A percentile compares a stretch with the other conserved stretches of the same genome.
phyloP scores from a whole-genome alignment of 2,797 vertebrate species.

The Smutsia temminckii region DNA sequence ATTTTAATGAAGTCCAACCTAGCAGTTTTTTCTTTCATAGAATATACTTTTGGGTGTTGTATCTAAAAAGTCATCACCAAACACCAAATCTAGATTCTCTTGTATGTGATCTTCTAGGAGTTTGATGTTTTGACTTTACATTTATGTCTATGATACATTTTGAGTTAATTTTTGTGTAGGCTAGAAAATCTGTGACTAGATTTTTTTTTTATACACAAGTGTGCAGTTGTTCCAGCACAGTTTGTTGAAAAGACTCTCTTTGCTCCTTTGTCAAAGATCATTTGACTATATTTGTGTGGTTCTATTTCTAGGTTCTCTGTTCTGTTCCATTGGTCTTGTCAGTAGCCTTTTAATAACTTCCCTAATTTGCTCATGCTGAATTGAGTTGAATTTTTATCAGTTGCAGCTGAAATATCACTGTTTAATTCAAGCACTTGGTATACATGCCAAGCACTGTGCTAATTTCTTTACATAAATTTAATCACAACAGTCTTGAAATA shows the following conservation, averaged over 20 bases:
- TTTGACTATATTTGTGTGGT: neutral
- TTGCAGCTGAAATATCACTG: constrained; percentile 41
- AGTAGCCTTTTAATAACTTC: constrained; percentile 53
- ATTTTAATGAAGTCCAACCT: neutral
- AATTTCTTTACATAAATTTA: constrained; percentile 59
- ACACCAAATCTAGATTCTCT: neutral
- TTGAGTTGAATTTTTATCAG: constrained; percentile 46
- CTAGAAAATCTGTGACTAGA: neutral
- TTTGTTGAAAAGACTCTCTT: constrained; percentile 23
- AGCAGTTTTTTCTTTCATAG: neutral
- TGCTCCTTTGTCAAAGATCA: neutral
- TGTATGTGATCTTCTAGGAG: neutral
- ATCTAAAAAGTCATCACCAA: neutral
- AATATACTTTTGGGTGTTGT: neutral
- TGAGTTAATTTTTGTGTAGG: constrained; percentile 45
- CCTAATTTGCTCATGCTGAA: constrained; percentile 3
- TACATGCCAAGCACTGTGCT: constrained; percentile 35
- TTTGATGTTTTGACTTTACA: neutral
- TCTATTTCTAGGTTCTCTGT: neutral
- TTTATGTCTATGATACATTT: neutral
- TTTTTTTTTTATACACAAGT: constrained; percentile 10
- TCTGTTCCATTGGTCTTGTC: neutral
- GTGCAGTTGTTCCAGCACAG: neutral
- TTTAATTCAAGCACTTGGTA: constrained; percentile 49
- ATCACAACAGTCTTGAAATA: constrained; percentile 43